Evolutionary conservation across 2,113 vertebrate species (phyloP).

Genomic region (Nibea coibor): DNA sequence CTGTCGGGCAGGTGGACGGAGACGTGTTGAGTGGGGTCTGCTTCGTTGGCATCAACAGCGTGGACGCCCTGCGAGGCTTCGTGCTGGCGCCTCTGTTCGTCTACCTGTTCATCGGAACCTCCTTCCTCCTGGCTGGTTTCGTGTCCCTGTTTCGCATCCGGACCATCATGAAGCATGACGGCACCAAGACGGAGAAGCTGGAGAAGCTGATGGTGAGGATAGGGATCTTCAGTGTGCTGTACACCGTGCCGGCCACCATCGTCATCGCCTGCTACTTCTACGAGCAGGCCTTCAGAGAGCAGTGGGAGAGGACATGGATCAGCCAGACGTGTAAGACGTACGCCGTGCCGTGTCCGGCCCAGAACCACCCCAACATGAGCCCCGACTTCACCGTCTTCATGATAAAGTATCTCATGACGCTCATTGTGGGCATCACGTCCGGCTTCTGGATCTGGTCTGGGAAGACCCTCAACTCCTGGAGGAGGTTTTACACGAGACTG

Average conservation of each 20-base stretch:
- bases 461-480: conserved; percentile 97
- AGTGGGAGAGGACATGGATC: conserved; percentile 96
- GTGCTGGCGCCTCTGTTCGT: conserved; percentile 96
- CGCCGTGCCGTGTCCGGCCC: conserved; percentile 90
- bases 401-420: conserved; percentile 99
- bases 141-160: conserved; percentile 97
- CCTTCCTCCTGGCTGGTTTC: conserved; percentile 94
- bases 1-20: conserved; percentile 94
- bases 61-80: conserved; percentile 94
- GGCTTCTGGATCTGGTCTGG: conserved; percentile 99
- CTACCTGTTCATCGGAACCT: conserved; percentile 95
- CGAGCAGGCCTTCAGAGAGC: conserved; percentile 97
- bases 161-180: conserved; percentile 98
- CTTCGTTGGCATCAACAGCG: conserved; percentile 95
- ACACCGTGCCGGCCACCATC: conserved; percentile 96
- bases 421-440: conserved; percentile 98
- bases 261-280: conserved; percentile 98
- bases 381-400: conserved; percentile 98
- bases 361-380: conserved; percentile 88
- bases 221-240: conserved; percentile 95
- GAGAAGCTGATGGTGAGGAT: conserved; percentile 98
- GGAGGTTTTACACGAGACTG: conserved; percentile 96
- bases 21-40: conserved; percentile 94
- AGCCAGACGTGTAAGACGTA: conserved; percentile 93
- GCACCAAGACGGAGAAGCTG: conserved; percentile 97